Base-by-base conservation (phyloP, 1,140 invertebrate genomes). In the Cyclargus thomasi region DNA sequence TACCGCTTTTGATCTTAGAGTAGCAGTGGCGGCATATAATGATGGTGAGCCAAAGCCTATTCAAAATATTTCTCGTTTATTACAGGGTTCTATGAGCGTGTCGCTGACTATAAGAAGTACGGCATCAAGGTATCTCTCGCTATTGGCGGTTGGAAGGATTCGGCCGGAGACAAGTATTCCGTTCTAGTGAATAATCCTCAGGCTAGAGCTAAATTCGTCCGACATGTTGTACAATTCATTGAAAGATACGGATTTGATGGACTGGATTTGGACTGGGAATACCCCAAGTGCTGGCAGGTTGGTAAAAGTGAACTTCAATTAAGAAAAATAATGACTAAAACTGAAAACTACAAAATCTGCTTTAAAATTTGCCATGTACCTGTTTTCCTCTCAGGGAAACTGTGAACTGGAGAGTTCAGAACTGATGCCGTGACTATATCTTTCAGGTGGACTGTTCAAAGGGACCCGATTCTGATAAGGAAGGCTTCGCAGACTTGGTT, bases 61-160 rank as follows among this genome's bases (percentile, higher is more conserved):
- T 29, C 5, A 29, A 29, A 29, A 62, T 35, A 67, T 63, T 39
- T 55, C 17, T 63, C 62, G 47, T 29, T 64, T 36, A 62, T 70
- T 75, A 85, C 70, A 96, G 95, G 93, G 73, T 97, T 97, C 83
- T 98, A 97, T 74, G 94, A 95, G 66, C 92, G 95, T 17, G 95
- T 97, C 0, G 93, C 95, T 0, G 94, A 93, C 0, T 94, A 94
- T 67, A 97, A 96, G 83, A 92, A 93, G 63, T 94, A 94, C 72
- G 96, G 97, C 1, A 86, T 96, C 2, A 97, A 97, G 82, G 96
- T 97, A 0, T 93, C 94, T 0, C 81, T 98, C 11, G 96, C 95
- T 10, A 90, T 98, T 10, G 97, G 97, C 17, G 97, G 97, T 1
- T 97, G 97, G 97, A 97, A 97, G 76, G 96, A 97, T 79, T 97